Conservation (phyloP, 1,140 invertebrate species). For the Cotesia chilonis region DNA sequence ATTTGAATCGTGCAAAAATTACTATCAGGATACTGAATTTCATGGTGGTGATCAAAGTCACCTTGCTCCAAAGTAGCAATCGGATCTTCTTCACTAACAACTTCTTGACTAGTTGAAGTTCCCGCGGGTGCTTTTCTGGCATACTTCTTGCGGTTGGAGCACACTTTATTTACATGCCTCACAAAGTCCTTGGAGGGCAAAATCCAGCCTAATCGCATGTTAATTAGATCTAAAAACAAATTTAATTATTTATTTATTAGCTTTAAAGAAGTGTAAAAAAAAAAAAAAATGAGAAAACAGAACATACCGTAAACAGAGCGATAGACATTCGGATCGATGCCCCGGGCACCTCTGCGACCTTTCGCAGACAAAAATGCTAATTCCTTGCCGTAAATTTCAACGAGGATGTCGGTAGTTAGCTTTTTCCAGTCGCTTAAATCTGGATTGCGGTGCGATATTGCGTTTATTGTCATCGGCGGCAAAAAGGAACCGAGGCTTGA, state of each 20-base stretch:
- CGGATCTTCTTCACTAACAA: background rate
- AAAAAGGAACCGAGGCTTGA: conserved; percentile 6
- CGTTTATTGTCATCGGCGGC: conserved; percentile 27
- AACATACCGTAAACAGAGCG: conserved; percentile 25
- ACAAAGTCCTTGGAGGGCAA: conserved; percentile 18
- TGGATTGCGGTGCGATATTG: conserved; percentile 17
- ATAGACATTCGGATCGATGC: conserved; percentile 28
- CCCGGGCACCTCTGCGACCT: conserved; percentile 23
- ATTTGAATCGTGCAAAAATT: background rate
- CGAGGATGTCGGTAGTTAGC: conserved; percentile 27
- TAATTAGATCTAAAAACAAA: conserved; percentile 22
- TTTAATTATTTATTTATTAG: background rate
- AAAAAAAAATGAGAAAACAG: background rate
- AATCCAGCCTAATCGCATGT: conserved; percentile 20
- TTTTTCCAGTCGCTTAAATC: conserved; percentile 26
- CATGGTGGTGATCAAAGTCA: background rate
- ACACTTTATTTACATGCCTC: conserved; percentile 30
- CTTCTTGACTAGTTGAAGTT: background rate
- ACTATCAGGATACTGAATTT: background rate
- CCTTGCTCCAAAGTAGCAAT: background rate
- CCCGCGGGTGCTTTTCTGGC: background rate
- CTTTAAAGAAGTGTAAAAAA: background rate
- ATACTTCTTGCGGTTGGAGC: conserved; percentile 25
- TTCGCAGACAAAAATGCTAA: conserved; percentile 27
- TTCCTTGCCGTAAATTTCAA: conserved; percentile 33